Conservation (phyloP, 2,888 invertebrate species). For the Odontocolon sp. region DNA sequence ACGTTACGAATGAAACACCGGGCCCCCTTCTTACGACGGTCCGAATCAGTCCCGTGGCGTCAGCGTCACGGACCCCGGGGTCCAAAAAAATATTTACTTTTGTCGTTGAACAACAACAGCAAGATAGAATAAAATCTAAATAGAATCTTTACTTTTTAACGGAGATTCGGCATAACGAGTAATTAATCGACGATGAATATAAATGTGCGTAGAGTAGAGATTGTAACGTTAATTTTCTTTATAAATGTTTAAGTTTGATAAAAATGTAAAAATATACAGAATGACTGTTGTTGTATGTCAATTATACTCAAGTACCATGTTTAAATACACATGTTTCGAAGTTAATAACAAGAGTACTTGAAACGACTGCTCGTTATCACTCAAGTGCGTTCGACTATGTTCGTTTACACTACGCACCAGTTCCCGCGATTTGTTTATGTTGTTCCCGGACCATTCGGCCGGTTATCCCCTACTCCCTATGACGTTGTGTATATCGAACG, state of each 20-base stretch:
- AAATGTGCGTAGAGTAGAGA: no score
- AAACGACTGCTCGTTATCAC: background rate
- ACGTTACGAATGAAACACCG: constrained; percentile 79
- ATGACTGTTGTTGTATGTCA: no score
- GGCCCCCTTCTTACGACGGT: constrained; percentile 66
- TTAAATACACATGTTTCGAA: background rate
- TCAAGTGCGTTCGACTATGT: background rate
- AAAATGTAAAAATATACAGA: no score
- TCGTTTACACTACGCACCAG: background rate
- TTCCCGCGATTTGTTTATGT: constrained; percentile 17
- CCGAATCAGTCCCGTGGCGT: constrained; percentile 42
- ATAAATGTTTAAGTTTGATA: no score
- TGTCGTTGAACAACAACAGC: no score
- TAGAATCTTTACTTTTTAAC: no score
- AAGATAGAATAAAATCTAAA: no score
- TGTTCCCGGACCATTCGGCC: constrained; percentile 8
- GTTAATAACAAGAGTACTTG: background rate
- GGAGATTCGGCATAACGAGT: no score
- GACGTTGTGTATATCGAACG: background rate
- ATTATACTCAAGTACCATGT: no score
- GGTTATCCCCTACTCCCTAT: background rate
- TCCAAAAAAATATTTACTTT: no score
- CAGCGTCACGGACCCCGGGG: constrained; percentile 44
- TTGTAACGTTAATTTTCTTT: no score
- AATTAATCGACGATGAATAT: no score